Percentiles rank a stretch among this genome's conserved stretches.
These are phyloP conservation scores for Agriopis aurantiaria DNA, from an alignment of 2,888 invertebrate species.

Conservation along the genomic window DNA sequence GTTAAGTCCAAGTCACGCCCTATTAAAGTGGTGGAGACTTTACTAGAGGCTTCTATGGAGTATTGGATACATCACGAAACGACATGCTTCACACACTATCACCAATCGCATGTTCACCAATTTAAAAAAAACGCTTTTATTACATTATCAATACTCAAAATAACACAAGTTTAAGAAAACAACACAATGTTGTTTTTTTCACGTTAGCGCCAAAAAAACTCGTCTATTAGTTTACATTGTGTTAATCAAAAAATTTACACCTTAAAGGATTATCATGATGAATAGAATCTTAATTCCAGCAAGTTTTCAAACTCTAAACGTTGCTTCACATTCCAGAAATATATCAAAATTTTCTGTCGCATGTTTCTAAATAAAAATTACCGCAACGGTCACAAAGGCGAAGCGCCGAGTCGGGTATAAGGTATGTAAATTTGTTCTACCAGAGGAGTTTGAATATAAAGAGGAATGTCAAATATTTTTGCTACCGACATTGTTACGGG, in stretches of 20 bases:
- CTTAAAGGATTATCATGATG: neutral
- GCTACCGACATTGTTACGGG: conserved; percentile 36
- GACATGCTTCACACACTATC: too few relatives aligned
- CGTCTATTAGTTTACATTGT: neutral
- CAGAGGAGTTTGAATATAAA: conserved; percentile 46
- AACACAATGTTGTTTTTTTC: neutral
- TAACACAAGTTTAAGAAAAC: too few relatives aligned
- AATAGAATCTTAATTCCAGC: conserved; percentile 6
- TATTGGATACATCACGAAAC: too few relatives aligned
- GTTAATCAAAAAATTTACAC: neutral
- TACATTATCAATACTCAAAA: too few relatives aligned
- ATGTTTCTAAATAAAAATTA: conserved; percentile 60
- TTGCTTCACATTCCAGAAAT: conserved; percentile 43
- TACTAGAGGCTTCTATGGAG: too few relatives aligned
- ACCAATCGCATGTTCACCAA: too few relatives aligned
- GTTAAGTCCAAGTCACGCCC: too few relatives aligned
- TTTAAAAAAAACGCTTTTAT: too few relatives aligned
- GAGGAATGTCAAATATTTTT: conserved; percentile 49
- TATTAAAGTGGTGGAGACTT: too few relatives aligned
- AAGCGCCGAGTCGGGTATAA: conserved; percentile 47
- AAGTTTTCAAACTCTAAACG: conserved; percentile 18
- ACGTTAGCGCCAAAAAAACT: neutral
- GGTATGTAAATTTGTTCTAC: conserved; percentile 61
- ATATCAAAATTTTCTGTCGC: conserved; percentile 48
- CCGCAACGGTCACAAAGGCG: conserved; percentile 55